A percentile compares a stretch with the other conserved stretches of the same genome.
phyloP scores from a whole-genome alignment of 2,888 invertebrate genomes.

The Eulithis prunata region DNA sequence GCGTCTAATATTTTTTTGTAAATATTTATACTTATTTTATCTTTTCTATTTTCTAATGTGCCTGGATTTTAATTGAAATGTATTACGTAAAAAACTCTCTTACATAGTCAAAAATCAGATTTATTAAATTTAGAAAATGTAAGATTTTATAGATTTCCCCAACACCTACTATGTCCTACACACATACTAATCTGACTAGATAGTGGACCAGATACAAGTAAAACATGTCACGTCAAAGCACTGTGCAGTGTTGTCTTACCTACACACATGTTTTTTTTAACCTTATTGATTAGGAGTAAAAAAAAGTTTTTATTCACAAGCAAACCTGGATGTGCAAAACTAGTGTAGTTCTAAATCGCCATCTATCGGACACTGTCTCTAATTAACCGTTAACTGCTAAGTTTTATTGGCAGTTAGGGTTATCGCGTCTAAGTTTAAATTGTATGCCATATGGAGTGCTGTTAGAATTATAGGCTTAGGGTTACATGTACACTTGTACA shows the following conservation, averaged over 20 bases:
- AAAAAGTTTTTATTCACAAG: constrained; percentile 8
- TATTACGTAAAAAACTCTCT: no score
- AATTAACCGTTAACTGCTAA: constrained; percentile 77
- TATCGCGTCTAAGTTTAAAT: constrained; percentile 74
- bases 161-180: no score
- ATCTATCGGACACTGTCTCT: constrained; percentile 70
- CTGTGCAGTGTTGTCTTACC: neutral
- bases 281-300: neutral
- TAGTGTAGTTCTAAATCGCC: constrained; percentile 60
- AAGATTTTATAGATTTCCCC: no score
- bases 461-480: constrained; percentile 60
- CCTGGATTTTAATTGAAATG: no score
- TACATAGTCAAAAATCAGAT: no score
- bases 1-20: constrained; percentile 22
- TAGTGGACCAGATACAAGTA: no score
- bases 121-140: no score
- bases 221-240: no score
- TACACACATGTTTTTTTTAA: neutral
- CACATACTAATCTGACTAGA: no score
- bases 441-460: constrained; percentile 70
- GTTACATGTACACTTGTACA: constrained; percentile 42
- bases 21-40: neutral
- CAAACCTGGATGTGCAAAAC: constrained; percentile 16
- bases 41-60: no score
- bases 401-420: constrained; percentile 76